Base-by-base conservation (phyloP, 2,113 vertebrate species). In the Tricholaema leucomelas region DNA sequence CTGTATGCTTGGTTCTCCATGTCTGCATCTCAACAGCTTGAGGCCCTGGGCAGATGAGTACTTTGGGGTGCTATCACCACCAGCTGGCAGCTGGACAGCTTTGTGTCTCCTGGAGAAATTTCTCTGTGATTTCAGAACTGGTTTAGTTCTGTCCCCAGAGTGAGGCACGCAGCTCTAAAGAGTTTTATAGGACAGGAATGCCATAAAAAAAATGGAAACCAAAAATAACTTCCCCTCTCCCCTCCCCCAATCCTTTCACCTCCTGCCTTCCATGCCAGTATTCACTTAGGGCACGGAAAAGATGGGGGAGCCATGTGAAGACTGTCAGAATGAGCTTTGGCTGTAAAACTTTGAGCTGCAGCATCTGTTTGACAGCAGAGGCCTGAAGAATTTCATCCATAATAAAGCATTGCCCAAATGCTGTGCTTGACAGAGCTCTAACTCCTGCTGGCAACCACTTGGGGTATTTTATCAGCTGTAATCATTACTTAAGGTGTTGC, bases 111-210 rank as follows among this genome's bases (percentile, higher is more conserved):
- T 0, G 1, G n/a, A 66, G 76, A 71, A 56, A 75, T 48, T 46
- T 58, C 85, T 74, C n/a, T 81, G 65, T 1, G 3, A 5, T 75
- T 83, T 79, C 59, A 93, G 81, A 81, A 35, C 14, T 5, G 27
- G 4, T 79, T 93, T 86, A 69, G 15, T 85, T 91, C 71, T 92
- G 89, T 90, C 63, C 66, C 66, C 0, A 0, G 65, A 70, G 55
- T 85, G 78, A 92, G 87, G 25, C 1, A 0, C 35, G 12, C 38
- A 65, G 54, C 54, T 81, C 81, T 8, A 1, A 64, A 56, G 61
- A 78, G 27, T 75, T 93, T 96, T 88, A 88, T 87, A 59, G 70
- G 72, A 81, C 54, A 87, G 86, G 54, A 75, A 69, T 69, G 58
- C 61, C 35, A 61, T 75, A 84, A 88, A 81, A 81, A 88, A 33